phyloP scores from a whole-genome alignment of 2,888 invertebrate species.

The Gastracanthus pulcherrimus region DNA sequence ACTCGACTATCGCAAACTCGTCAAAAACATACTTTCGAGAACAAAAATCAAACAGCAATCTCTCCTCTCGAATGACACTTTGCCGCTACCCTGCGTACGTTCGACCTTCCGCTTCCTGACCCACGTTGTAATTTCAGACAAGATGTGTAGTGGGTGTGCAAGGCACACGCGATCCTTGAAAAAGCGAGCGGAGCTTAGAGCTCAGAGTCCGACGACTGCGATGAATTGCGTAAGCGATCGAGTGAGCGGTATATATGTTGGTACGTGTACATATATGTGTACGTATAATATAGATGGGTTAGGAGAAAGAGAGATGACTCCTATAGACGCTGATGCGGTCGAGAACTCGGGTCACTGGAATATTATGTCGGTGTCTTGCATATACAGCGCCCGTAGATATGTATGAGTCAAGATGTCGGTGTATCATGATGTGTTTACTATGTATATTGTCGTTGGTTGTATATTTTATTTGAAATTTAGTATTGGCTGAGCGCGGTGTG shows the following conservation, averaged over 20 bases:
- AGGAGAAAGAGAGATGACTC: too few relatives aligned
- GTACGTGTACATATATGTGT: background rate
- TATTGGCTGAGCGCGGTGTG: background rate
- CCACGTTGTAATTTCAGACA: background rate
- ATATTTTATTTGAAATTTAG: background rate
- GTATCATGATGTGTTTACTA: background rate
- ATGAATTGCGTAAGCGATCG: constrained; percentile 33
- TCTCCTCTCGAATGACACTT: background rate
- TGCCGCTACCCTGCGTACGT: background rate
- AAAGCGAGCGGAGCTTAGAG: background rate
- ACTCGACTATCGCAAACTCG: background rate
- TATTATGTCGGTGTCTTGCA: background rate
- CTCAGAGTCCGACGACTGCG: background rate
- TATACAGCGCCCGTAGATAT: background rate
- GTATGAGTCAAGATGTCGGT: background rate
- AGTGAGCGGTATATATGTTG: background rate
- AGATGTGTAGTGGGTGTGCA: background rate
- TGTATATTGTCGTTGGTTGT: background rate
- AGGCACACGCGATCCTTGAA: constrained; percentile 35
- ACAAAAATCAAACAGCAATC: background rate
- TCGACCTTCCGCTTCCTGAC: background rate
- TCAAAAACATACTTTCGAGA: background rate
- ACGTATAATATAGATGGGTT: too few relatives aligned
- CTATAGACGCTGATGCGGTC: too few relatives aligned
- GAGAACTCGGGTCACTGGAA: background rate